Percentiles rank a stretch among this genome's conserved stretches.
These are phyloP conservation scores for Enteromius fasciolatus DNA, from an alignment of 2,797 vertebrate genomes.

Conservation along the genomic window DNA sequence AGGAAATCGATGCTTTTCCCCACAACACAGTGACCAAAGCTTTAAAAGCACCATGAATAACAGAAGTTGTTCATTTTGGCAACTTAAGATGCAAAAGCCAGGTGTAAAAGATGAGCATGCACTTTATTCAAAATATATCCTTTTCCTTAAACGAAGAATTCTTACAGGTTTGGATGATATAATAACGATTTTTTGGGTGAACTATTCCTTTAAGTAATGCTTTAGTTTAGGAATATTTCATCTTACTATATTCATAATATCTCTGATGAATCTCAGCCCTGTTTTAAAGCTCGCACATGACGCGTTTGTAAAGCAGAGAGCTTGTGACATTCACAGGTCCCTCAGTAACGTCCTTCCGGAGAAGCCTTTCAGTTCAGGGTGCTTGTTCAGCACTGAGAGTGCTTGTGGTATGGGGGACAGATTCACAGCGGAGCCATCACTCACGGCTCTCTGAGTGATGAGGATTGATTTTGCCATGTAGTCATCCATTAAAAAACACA, in stretches of 20 bases:
- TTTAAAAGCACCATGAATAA: background rate
- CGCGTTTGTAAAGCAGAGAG: conserved; percentile 56
- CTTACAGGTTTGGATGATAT: background rate
- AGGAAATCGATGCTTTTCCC: background rate
- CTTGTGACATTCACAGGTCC: conserved; percentile 64
- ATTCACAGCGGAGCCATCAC: conserved; percentile 67
- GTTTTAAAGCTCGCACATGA: conserved; percentile 50
- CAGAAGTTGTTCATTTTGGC: background rate
- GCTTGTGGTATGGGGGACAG: conserved; percentile 69
- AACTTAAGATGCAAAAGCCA: background rate
- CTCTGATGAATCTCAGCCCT: conserved; percentile 56
- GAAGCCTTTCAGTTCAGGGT: conserved; percentile 58
- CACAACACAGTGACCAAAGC: background rate
- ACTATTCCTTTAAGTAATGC: background rate
- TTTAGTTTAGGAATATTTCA: conserved; percentile 22
- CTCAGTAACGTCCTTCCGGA: conserved; percentile 62
- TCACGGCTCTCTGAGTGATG: conserved; percentile 62
- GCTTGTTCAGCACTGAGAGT: conserved; percentile 62
- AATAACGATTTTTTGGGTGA: background rate
- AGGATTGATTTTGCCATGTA: conserved; percentile 61
- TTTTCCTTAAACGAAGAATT: background rate
- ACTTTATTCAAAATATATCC: conserved; percentile 22
- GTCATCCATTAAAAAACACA: conserved; percentile 58
- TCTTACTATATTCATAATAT: conserved; percentile 51
- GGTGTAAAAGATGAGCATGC: background rate